Conservation (phyloP, 2,888 invertebrate species). For the Hesperia comma region DNA sequence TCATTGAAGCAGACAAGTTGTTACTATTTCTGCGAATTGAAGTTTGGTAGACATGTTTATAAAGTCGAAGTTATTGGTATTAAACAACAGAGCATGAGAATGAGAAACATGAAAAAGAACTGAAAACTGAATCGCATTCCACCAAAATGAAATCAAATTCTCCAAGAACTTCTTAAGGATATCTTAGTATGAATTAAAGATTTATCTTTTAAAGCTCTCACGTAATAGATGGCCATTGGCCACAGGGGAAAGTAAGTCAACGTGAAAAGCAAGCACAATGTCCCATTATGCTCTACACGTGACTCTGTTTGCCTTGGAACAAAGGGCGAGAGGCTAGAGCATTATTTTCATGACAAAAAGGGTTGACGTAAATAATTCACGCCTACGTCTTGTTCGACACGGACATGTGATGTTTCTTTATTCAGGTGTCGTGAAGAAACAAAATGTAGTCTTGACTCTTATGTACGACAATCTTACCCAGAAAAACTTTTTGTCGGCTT, state of each 20-base stretch:
- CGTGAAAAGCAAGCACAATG: conserved; percentile 17
- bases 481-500: not conserved
- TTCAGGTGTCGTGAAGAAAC: conserved; percentile 6
- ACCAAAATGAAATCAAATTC: too few relatives aligned
- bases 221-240: not conserved
- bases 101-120: too few relatives aligned
- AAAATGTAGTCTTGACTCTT: not conserved
- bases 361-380: conserved; percentile 33
- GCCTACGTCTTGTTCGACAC: conserved; percentile 29
- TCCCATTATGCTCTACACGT: conserved; percentile 25
- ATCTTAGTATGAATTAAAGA: too few relatives aligned
- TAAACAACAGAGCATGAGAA: too few relatives aligned
- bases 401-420: conserved; percentile 11
- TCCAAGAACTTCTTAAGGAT: too few relatives aligned
- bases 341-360: conserved; percentile 25
- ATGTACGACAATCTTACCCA: not conserved
- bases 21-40: too few relatives aligned
- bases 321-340: conserved; percentile 24
- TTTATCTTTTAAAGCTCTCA: not conserved
- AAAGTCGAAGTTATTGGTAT: too few relatives aligned
- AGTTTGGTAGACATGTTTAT: too few relatives aligned
- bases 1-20: too few relatives aligned
- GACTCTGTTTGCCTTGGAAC: conserved; percentile 28
- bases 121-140: too few relatives aligned
- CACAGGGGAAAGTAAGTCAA: conserved; percentile 1